Evolutionary conservation across 2,113 vertebrate genomes (phyloP).

Genomic region (Agapornis roseicollis): DNA sequence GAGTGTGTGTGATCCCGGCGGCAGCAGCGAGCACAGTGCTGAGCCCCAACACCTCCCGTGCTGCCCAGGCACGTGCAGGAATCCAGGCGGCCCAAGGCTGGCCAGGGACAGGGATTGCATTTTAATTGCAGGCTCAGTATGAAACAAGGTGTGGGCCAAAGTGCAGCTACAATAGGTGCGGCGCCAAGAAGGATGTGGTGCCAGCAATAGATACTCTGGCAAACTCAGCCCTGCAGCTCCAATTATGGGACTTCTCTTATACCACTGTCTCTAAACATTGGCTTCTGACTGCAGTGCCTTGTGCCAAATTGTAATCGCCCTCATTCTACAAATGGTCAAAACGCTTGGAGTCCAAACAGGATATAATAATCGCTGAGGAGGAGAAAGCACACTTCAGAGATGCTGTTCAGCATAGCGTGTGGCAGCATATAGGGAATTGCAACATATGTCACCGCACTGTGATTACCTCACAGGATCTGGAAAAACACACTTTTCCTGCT

Average conservation of each 20-base stretch:
- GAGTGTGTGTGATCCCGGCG: rapidly evolving
- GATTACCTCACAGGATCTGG: conserved; percentile 46
- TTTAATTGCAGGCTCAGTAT: conserved; percentile 40
- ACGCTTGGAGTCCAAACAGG: conserved; percentile 1
- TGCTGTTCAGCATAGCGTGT: neutral
- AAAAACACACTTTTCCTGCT: conserved; percentile 35
- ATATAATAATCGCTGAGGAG: conserved; percentile 45
- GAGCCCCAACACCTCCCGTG: neutral
- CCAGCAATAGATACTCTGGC: conserved; percentile 60
- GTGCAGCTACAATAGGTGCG: conserved; percentile 38
- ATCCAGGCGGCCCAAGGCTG: conserved; percentile 62
- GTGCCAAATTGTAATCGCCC: conserved; percentile 61
- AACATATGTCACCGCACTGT: conserved; percentile 13
- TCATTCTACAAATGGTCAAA: conserved; percentile 59
- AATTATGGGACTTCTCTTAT: conserved; percentile 56
- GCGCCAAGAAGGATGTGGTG: conserved; percentile 29
- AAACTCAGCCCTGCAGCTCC: conserved; percentile 41
- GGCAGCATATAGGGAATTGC: neutral
- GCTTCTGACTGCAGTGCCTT: conserved; percentile 31
- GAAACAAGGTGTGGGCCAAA: conserved; percentile 54
- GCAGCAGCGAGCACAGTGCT: neutral
- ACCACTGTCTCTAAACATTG: conserved; percentile 60
- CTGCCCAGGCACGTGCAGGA: neutral
- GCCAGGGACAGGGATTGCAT: conserved; percentile 58
- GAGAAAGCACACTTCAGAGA: neutral